Evolutionary conservation across 1,140 invertebrate genomes (phyloP), one percentile per base, ranked within the genome.

Genomic region (Anoplophora glabripennis): DNA sequence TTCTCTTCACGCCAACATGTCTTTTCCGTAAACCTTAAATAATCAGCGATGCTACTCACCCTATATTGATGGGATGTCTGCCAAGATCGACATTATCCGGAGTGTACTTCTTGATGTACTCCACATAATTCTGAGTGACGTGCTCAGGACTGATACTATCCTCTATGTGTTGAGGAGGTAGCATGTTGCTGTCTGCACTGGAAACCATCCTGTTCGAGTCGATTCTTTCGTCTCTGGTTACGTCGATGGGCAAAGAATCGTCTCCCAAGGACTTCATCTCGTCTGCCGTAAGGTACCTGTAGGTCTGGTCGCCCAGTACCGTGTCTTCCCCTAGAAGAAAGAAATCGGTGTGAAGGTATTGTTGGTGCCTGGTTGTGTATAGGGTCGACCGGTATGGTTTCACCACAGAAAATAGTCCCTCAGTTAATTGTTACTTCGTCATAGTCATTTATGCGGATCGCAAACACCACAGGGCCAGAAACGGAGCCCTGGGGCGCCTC

Each of bases 261-360:
- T 96, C 93, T 42, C 93, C 90, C 35, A 96, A 77, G 57, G 89
- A 93, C 77, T 96, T 96, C 93, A 96, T 95, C 73, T 96, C 89
- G 75, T 96, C 94, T 34, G 90, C 89, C 2, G 93, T 95, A 54
- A 96, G 79, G 78, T 96, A 96, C 54, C 92, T 83, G 75, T 95
- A 96, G 1, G 92, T 91, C 70, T 95, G 92, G 73, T 96, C 93
- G 59, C 89, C 92, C 44, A 93, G 80, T 71, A 93, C 84, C 51
- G 89, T 89, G 72, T 96, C 93, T 76, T 94, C 92, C 72, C 88
- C 92, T 94, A 71, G 17, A 76, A 74, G 53, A 53, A 67, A 37
- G 41, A 66, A 37, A 57, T 38, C 4, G 44, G 12, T 14, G 3
- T 15, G 10, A 45, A 28, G 5, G 21, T 3, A 2, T 28, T 5